phyloP scores from a whole-genome alignment of 2,888 invertebrate genomes.

The Pristionchus exspectatus region DNA sequence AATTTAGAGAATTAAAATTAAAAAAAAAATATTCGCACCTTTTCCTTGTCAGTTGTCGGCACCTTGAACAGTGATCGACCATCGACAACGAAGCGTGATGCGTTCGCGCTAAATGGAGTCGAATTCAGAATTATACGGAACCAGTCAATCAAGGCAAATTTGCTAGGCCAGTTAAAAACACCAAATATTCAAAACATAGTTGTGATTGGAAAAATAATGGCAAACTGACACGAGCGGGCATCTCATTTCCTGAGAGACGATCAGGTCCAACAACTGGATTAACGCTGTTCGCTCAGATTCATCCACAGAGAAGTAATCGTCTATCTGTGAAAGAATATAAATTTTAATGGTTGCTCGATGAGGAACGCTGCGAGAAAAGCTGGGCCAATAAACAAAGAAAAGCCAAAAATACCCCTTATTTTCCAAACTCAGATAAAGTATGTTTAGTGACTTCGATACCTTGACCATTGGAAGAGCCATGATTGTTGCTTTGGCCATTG shows the following conservation, averaged over 20 bases:
- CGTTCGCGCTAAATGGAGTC: not conserved
- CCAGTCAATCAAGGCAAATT: not conserved
- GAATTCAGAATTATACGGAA: not conserved
- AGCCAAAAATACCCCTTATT: not conserved
- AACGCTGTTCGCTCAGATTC: not conserved
- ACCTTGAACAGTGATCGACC: not conserved
- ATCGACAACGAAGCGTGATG: not conserved
- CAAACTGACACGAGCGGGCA: slow-evolving; percentile 1
- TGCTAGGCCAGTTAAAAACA: no score
- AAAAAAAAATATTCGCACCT: not conserved
- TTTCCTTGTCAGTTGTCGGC: not conserved
- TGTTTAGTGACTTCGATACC: not conserved
- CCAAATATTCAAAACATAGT: no score
- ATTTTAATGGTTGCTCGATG: no score
- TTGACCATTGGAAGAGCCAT: not conserved
- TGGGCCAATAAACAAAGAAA: not conserved
- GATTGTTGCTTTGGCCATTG: not conserved
- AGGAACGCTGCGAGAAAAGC: not conserved
- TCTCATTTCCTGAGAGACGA: slow-evolving; percentile 2
- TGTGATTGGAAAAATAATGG: not conserved
- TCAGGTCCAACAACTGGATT: not conserved
- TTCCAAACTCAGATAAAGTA: not conserved
- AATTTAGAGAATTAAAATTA: no score
- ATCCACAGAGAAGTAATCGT: not conserved
- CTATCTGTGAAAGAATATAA: not conserved